phyloP scores from a whole-genome alignment of 2,888 invertebrate genomes.

The Coleophora deauratella region DNA sequence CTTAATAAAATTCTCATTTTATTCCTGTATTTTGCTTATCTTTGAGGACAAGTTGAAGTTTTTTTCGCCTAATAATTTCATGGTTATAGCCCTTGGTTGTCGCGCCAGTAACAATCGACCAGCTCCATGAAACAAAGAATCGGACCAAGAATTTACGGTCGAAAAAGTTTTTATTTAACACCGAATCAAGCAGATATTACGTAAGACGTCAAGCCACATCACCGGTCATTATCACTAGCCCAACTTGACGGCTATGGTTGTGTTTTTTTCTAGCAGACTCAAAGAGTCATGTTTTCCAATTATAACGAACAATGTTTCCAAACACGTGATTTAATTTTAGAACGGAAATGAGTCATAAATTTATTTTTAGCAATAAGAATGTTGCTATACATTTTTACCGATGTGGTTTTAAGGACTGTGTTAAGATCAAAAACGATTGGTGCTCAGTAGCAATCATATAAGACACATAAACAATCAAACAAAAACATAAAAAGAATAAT shows the following conservation, averaged over 20 bases:
- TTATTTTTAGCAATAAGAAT: too few relatives aligned
- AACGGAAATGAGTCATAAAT: background rate
- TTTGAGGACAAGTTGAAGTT: too few relatives aligned
- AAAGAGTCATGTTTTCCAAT: conserved; percentile 6
- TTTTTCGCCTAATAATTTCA: too few relatives aligned
- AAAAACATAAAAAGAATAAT: too few relatives aligned
- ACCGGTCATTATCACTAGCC: conserved; percentile 44
- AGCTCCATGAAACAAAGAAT: background rate
- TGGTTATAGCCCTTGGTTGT: too few relatives aligned
- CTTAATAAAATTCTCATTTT: too few relatives aligned
- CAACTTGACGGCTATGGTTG: conserved; percentile 12
- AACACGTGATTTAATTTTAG: background rate
- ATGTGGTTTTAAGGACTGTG: too few relatives aligned
- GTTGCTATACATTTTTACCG: too few relatives aligned
- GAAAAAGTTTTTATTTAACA: background rate
- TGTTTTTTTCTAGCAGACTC: conserved; percentile 2
- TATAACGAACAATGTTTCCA: conserved; percentile 6
- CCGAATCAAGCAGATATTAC: conserved; percentile 12
- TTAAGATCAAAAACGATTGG: too few relatives aligned
- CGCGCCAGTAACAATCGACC: background rate
- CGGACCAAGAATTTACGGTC: conserved; percentile 1
- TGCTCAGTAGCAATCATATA: too few relatives aligned
- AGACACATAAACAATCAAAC: too few relatives aligned
- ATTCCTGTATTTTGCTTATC: too few relatives aligned
- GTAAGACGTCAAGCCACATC: conserved; percentile 32